Evolutionary conservation across 2,888 invertebrate species (phyloP), one percentile per base, ranked within the genome.

Genomic region (Dione juno): DNA sequence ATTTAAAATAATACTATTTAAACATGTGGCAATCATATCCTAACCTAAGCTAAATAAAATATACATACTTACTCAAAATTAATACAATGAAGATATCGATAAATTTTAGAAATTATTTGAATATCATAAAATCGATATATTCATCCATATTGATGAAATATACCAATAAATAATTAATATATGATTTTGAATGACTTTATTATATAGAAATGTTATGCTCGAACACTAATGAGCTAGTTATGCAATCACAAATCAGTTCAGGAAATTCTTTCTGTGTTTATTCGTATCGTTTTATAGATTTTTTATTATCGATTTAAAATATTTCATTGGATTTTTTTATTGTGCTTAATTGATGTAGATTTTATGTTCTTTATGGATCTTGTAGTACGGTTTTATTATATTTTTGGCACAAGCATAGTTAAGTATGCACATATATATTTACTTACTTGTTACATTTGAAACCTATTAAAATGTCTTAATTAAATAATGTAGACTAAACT

Each of bases 151-250:
- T 16, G 57, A 50, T 64, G 40, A 52, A 52, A 50, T 64, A 28
- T 64, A 52, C 14, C 14, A 64, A 64, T 52, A 64, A 64, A 64
- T 50, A 67, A 72, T 48, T 54, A 61, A 58, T 67, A 65, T 74
- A 69, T 70, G 67, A 45, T 61, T 63, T 61, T 54, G 65, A 61
- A 74, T 68, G 70, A 43, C 70, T 74, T 74, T 67, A 74, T 74
- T 74, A 72, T 50, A 63, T 58, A 63, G 72, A 70, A 63, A 72
- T 59, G 54, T 58, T 35, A 69, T 48, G 50, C 11, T 52, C 52
- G 48, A 13, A 63, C 70, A 59, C 74, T 74, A 72, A 74, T 72
- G 74, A 74, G 66, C 65, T 21, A 54, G 50, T 74, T 72, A 67
- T 70, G 70, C 64, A 73, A 75, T 70, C 19, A 19, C 21, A 35